Base-by-base conservation (phyloP, 1,140 invertebrate species). In the Zaprionus taronus region DNA sequence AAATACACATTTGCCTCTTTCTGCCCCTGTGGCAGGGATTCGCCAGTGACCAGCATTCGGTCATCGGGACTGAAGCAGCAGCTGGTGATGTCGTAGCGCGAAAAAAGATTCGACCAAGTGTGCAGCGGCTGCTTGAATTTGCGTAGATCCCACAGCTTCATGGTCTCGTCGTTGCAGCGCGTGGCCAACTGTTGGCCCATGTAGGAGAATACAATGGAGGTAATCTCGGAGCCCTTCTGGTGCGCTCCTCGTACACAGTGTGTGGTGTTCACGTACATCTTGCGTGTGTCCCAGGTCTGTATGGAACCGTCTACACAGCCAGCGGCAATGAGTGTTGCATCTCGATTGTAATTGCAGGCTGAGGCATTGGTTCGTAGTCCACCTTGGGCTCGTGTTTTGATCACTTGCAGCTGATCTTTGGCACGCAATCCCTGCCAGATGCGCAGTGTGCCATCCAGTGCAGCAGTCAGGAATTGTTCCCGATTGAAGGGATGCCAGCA, bases 231-330 rank as follows among this genome's bases (percentile, higher is more conserved):
- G 6, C 96, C 96, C 80, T 95, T 96, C 67, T 95, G 94, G 93
- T 99, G 99, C 0, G 97, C 98, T 62, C 95, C 95, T 71, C 98
- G 94, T 2, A 98, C 93, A 34, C 97, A 93, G 56, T 96, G 94
- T 0, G 96, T 95, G 0, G 98, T 97, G 85, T 98, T 98, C 0
- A 96, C 96, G 80, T 95, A 96, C 83, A 95, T 96, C 89, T 96
- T 96, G 47, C 98, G 95, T 58, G 98, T 96, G 93, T 99, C 99
- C 99, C 99, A 99, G 93, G 99, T 96, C 93, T 99, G 98, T 80
- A 99, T 96, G 0, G 98, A 99, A 2, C 99, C 99, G 93, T 99
- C 99, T 28, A 96, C 94, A 91, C 99, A 99, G 0, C 96, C 99
- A 63, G 97, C 97, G 0, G 97, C 97, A 20, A 99, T 95, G 0